Percentiles rank a stretch among this genome's conserved stretches.
These are phyloP conservation scores for Eudemis profundana DNA, from an alignment of 2,888 invertebrate genomes.

Conservation along the genomic window DNA sequence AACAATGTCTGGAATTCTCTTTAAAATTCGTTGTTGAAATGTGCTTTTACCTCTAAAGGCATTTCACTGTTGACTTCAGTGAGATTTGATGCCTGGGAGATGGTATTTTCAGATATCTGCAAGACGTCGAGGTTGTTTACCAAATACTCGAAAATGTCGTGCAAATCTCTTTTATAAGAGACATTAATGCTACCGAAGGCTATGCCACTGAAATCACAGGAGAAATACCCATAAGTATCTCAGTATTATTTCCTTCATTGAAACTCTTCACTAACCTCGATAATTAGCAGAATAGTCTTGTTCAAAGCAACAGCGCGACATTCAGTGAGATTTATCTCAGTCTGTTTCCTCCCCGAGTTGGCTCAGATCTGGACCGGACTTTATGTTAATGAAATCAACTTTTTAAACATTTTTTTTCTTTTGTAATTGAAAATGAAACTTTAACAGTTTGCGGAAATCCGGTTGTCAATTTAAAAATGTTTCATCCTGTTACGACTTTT, in stretches of 20 bases:
- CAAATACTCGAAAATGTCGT: too few species aligned
- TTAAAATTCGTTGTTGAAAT: too few species aligned
- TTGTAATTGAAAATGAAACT: conserved; percentile 17
- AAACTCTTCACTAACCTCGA: background rate
- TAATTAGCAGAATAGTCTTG: conserved; percentile 28
- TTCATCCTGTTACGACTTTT: background rate
- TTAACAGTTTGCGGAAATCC: background rate
- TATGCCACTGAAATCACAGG: too few species aligned
- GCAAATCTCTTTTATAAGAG: too few species aligned
- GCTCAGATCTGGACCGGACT: conserved; percentile 38
- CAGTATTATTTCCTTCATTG: background rate
- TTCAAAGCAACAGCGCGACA: conserved; percentile 30
- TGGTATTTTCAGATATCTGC: too few species aligned
- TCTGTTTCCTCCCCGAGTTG: conserved; percentile 37
- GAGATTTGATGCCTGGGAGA: too few species aligned
- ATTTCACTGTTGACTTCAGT: too few species aligned
- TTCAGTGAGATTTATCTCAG: conserved; percentile 36
- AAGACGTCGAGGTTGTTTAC: too few species aligned
- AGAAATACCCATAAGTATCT: too few species aligned
- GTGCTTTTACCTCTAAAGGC: too few species aligned
- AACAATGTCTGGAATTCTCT: too few species aligned
- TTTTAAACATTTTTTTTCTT: conserved; percentile 22
- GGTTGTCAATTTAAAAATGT: background rate
- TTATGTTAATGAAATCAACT: conserved; percentile 39
- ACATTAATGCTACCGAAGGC: too few species aligned